Evolutionary conservation across 2,113 vertebrate species (phyloP).

Genomic region (rabbit (Oryctolagus cuniculus)): mOryCun1.1 NC_091434.1:162348001-162348500

Average conservation of each 20-base stretch:
- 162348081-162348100: accelerated
- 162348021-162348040: too few relatives aligned
- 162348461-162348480: too few relatives aligned
- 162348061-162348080: background rate
- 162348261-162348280: background rate
- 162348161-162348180: background rate
- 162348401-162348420: too few relatives aligned
- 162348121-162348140: background rate
- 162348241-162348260: background rate
- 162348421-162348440: too few relatives aligned
- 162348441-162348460: too few relatives aligned
- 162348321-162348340: background rate
- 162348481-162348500: too few relatives aligned
- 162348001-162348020: background rate
- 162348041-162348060: background rate
- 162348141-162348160: background rate
- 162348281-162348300: background rate
- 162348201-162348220: too few relatives aligned
- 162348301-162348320: background rate
- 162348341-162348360: background rate
- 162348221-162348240: background rate
- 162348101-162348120: background rate
- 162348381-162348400: too few relatives aligned
- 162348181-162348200: too few relatives aligned
- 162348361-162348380: too few relatives aligned